Base-by-base conservation (phyloP, 2,888 invertebrate genomes). In the Aleiodes testaceus region DNA sequence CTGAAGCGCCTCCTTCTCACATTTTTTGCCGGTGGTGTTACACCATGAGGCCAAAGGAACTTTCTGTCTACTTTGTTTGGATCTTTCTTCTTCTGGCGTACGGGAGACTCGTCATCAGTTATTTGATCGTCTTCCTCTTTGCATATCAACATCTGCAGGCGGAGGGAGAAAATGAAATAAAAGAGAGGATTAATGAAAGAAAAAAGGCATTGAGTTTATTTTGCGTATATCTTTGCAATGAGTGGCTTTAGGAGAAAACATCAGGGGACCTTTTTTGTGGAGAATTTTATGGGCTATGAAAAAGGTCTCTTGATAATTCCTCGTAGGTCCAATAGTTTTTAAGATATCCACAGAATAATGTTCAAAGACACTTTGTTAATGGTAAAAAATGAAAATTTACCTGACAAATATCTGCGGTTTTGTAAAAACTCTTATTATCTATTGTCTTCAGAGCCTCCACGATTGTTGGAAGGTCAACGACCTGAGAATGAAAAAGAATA, bases 381-480 rank as follows among this genome's bases (percentile, higher is more conserved):
- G 26, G 26, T n/a, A 36, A 6, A 36, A 36, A 36, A 36, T 9
- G 11, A 6, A 9, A 16, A 20, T 47, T 79, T 83, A 93, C 91
- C 90, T 98, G 99, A 81, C 96, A 96, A 74, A 99, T 92, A 87
- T 99, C 99, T 0, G 98, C 97, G 0, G 98, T 96, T 89, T 99
- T 99, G 85, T 99, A 99, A 81, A 99, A 96, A 81, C 95, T 97
- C 88, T 98, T 99, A 74, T 92, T 93, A 85, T 99, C 99, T 69
- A 98, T 95, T 0, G 98, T 98, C 89, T 99, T 99, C 69, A 96
- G 88, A 0, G 97, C 95, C 88, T 99, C 98, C 14, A 97, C 92
- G 6, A 98, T 90, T 4, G 96, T 95, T 0, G 98, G 98, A 55
- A 98, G 87, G 87, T 99, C 98, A 0, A 97, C 92, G 36, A 98